Evolutionary conservation across 2,113 vertebrate species (phyloP).

Genomic region (Chrysemys picta): DNA sequence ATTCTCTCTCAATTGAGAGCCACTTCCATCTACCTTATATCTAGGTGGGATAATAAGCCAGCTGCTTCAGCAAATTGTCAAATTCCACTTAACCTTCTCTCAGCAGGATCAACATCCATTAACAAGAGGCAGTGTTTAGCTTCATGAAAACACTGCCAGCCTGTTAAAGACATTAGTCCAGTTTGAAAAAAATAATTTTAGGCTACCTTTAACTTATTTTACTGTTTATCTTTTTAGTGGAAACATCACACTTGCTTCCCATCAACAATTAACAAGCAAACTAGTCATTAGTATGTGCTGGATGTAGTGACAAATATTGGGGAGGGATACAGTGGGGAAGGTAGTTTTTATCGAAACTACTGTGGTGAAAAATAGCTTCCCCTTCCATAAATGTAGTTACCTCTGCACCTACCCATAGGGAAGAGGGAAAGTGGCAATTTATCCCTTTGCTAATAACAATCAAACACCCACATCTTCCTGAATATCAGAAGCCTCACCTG

Average conservation of each 20-base stretch:
- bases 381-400: background rate
- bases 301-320: background rate
- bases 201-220: background rate
- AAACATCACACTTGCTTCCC: background rate
- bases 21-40: background rate
- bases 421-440: background rate
- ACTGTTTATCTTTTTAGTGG: background rate
- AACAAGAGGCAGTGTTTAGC: background rate
- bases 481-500: background rate
- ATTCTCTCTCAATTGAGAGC: background rate
- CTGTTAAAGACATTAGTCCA: background rate
- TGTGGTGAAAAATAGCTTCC: background rate
- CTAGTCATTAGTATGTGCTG: background rate
- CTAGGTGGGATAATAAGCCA: background rate
- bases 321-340: background rate
- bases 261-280: no score
- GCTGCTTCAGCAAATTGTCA: background rate
- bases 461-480: background rate
- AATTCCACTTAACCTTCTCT: background rate
- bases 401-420: background rate
- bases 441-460: background rate
- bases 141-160: background rate
- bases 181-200: background rate
- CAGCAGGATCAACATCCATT: background rate
- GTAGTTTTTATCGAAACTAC: background rate